Conservation (phyloP, 2,888 invertebrate genomes). For the Drosophila subsilvestris region DNA sequence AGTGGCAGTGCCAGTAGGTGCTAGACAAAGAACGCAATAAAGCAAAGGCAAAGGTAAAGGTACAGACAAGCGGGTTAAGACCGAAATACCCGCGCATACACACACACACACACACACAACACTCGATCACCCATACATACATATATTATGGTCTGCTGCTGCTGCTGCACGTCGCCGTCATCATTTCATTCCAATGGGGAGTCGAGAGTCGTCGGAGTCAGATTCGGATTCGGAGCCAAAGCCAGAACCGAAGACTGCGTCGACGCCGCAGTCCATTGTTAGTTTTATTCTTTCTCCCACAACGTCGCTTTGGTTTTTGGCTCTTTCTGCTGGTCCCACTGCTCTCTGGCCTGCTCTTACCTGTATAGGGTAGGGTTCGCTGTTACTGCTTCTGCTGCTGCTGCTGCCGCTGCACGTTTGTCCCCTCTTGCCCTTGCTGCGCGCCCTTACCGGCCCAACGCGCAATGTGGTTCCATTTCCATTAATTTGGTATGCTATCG, state of each 20-base stretch:
- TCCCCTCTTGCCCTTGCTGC: not conserved
- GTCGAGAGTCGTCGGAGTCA: constrained; percentile 44
- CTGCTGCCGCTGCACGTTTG: constrained; percentile 30
- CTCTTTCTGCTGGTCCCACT: constrained; percentile 62
- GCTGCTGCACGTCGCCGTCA: constrained; percentile 59
- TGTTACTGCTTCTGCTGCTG: constrained; percentile 39
- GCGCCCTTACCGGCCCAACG: constrained; percentile 37
- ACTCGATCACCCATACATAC: constrained; percentile 16
- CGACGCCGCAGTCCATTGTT: constrained; percentile 65
- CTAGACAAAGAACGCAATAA: constrained; percentile 76
- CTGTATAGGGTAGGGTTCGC: constrained; percentile 6
- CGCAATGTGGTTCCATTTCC: constrained; percentile 70
- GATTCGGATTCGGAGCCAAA: constrained; percentile 27
- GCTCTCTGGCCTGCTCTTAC: constrained; percentile 40
- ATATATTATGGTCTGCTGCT: constrained; percentile 8
- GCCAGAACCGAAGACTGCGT: constrained; percentile 2
- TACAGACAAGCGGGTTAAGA: constrained; percentile 70
- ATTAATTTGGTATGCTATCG: constrained; percentile 78
- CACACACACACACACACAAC: constrained; percentile 24
- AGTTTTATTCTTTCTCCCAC: constrained; percentile 79
- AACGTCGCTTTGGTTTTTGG: constrained; percentile 64
- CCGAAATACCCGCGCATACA: constrained; percentile 53
- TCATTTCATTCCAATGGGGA: constrained; percentile 77
- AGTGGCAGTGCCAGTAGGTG: constrained; percentile 33
- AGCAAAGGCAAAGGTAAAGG: constrained; percentile 55